Conservation (phyloP, 2,797 vertebrate genomes). For the Tarsius wallacei region DNA sequence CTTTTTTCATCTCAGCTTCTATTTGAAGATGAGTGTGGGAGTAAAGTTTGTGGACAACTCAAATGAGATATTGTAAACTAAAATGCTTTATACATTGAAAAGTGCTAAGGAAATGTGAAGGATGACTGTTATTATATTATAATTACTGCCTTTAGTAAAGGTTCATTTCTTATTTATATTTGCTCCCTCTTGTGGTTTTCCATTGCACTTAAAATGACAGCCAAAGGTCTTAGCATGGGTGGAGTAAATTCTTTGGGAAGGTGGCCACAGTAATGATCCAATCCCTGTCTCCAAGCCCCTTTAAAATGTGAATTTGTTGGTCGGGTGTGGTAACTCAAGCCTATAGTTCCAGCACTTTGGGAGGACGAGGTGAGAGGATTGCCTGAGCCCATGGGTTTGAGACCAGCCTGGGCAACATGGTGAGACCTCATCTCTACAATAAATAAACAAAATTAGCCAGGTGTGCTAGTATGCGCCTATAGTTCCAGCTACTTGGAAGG, state of each 20-base stretch:
- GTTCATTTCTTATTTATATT: background rate
- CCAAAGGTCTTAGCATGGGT: background rate
- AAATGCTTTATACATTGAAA: too few relatives aligned
- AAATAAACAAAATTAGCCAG: too few relatives aligned
- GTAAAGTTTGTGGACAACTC: background rate
- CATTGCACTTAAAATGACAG: background rate
- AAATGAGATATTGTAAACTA: background rate
- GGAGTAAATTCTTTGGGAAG: background rate
- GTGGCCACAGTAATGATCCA: background rate
- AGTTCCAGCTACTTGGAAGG: too few relatives aligned
- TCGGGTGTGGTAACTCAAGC: too few relatives aligned
- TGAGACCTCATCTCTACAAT: too few relatives aligned
- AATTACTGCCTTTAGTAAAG: background rate
- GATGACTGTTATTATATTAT: background rate
- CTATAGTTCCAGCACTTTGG: too few relatives aligned
- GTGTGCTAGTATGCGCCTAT: too few relatives aligned
- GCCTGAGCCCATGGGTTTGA: too few relatives aligned
- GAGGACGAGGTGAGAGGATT: too few relatives aligned
- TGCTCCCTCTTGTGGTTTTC: background rate
- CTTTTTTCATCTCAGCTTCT: background rate
- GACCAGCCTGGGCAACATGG: too few relatives aligned
- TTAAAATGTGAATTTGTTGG: background rate
- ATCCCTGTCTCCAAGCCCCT: background rate
- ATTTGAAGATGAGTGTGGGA: background rate
- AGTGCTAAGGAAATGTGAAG: too few relatives aligned